Percentiles rank a stretch among this genome's conserved stretches.
phyloP scores from a whole-genome alignment of 2,797 vertebrate species.

The Tangara arthus region DNA sequence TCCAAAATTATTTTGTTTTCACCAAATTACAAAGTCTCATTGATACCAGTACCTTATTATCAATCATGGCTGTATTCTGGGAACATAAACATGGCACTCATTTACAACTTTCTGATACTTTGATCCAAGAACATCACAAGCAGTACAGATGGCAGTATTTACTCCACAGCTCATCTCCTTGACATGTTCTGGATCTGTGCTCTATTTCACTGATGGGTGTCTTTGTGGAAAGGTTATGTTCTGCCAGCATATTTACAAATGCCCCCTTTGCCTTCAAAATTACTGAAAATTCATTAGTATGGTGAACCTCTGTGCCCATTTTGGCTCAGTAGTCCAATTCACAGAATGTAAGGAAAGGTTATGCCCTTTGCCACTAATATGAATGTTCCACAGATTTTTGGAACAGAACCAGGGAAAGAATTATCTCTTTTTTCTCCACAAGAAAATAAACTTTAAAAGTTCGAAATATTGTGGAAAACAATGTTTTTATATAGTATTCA shows the following conservation, averaged over 20 bases:
- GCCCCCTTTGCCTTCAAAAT: not conserved
- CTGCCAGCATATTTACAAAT: conserved; percentile 23
- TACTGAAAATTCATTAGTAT: not conserved
- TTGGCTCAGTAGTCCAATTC: not conserved
- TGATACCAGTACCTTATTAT: not conserved
- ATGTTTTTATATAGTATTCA: not conserved
- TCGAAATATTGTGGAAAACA: not conserved
- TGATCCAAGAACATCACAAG: conserved; percentile 28
- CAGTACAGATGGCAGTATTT: conserved; percentile 53
- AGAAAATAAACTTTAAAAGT: not conserved
- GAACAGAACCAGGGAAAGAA: not conserved
- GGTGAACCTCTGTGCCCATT: not conserved
- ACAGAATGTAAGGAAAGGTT: not conserved
- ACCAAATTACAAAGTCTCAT: not conserved
- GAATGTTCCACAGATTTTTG: not conserved
- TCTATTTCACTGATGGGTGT: not conserved
- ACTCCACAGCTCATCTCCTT: conserved; percentile 50
- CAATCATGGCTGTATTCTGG: not conserved
- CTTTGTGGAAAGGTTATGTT: conserved; percentile 40
- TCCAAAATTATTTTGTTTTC: not conserved
- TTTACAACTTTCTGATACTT: conserved; percentile 7
- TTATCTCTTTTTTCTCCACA: not conserved
- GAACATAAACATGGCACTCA: not conserved
- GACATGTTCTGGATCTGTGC: conserved; percentile 33
- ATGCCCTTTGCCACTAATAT: not conserved